Percentiles rank a stretch among this genome's conserved stretches.
These are phyloP conservation scores for Reinhardtius hippoglossoides DNA, from an alignment of 2,113 vertebrate genomes.

Conservation along the genomic window DNA sequence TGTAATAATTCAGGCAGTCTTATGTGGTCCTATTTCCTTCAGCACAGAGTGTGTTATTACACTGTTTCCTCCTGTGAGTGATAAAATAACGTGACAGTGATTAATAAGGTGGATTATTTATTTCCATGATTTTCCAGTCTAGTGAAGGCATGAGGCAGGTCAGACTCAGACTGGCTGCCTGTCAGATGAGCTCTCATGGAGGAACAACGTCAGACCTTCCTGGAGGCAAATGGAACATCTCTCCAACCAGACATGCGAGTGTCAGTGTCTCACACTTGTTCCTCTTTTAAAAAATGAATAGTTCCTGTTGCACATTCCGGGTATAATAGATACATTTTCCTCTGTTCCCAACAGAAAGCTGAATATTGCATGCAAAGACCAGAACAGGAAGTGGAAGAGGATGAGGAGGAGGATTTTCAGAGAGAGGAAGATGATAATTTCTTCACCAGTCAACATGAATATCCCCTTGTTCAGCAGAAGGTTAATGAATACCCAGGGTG, in stretches of 20 bases:
- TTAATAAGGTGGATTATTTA: slow-evolving; percentile 42
- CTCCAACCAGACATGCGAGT: slow-evolving; percentile 73
- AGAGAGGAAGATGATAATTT: slow-evolving; percentile 29
- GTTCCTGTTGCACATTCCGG: not conserved
- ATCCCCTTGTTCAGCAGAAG: slow-evolving; percentile 76
- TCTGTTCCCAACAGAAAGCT: slow-evolving; percentile 47
- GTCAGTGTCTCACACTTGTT: slow-evolving; percentile 37
- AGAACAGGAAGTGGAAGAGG: not conserved
- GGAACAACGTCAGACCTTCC: slow-evolving; percentile 67
- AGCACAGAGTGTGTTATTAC: not conserved
- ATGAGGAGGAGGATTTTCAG: slow-evolving; percentile 9
- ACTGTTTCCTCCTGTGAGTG: slow-evolving; percentile 33
- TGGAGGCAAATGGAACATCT: slow-evolving; percentile 58
- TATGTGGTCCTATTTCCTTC: not conserved
- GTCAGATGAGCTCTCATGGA: slow-evolving; percentile 73
- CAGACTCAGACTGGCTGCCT: slow-evolving; percentile 84
- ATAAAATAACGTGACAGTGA: slow-evolving; percentile 77
- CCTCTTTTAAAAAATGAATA: slow-evolving; percentile 33
- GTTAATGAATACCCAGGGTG: slow-evolving; percentile 26
- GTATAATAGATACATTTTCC: slow-evolving; percentile 9
- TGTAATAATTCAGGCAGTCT: not conserved
- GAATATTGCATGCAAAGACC: slow-evolving; percentile 6
- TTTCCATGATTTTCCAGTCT: slow-evolving; percentile 79
- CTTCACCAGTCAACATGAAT: slow-evolving; percentile 73
- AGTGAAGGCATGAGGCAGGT: slow-evolving; percentile 83